Evolutionary conservation across 1,140 invertebrate species (phyloP).

Genomic region (Venustaconcha ellipsiformis): DNA sequence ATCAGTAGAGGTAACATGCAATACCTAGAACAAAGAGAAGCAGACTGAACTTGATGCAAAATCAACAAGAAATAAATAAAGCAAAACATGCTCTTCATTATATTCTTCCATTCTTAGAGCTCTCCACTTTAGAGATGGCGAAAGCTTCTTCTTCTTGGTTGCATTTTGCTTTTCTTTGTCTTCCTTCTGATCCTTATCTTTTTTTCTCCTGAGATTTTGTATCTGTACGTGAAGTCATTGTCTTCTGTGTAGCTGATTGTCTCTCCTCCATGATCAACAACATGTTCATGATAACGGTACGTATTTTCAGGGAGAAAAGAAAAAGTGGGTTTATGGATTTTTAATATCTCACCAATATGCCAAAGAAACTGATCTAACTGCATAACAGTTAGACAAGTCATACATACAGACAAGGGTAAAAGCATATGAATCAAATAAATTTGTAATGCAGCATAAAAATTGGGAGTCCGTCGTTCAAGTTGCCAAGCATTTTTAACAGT

Average conservation of each 20-base stretch:
- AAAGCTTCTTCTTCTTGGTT: constrained; percentile 59
- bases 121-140: constrained; percentile 67
- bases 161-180: constrained; percentile 46
- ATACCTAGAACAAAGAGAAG: too few species aligned
- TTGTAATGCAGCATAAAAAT: too few species aligned
- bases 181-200: constrained; percentile 43
- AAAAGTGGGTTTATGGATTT: neutral
- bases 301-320: constrained; percentile 28
- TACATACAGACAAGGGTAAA: neutral
- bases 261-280: constrained; percentile 26
- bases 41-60: too few species aligned
- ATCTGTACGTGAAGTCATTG: constrained; percentile 41
- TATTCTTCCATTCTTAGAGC: constrained; percentile 61
- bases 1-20: too few species aligned
- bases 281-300: constrained; percentile 36
- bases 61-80: neutral
- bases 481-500: too few species aligned
- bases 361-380: neutral
- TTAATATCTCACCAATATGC: neutral
- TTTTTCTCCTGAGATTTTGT: constrained; percentile 35
- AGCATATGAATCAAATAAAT: too few species aligned
- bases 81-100: constrained; percentile 37
- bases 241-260: constrained; percentile 34
- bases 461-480: too few species aligned
- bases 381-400: neutral